Percentiles rank a stretch among this genome's conserved stretches.
These are phyloP conservation scores for Daphoenositta chrysoptera DNA, from an alignment of 2,113 vertebrate genomes.

Conservation along the genomic window DNA sequence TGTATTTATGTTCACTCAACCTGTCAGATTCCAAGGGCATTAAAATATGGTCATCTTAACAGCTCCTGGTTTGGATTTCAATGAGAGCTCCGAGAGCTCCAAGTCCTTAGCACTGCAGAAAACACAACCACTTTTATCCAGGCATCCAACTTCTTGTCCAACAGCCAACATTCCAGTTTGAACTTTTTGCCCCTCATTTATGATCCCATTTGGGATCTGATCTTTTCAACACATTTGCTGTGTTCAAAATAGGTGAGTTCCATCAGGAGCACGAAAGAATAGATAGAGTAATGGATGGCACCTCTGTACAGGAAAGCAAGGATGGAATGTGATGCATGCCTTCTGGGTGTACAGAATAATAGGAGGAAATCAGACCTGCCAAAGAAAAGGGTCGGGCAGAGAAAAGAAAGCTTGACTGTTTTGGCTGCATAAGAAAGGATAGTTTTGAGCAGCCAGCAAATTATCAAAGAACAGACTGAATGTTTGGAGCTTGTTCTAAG, in stretches of 20 bases:
- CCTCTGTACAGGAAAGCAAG: not conserved
- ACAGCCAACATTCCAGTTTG: not conserved
- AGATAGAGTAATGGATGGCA: not conserved
- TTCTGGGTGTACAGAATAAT: not conserved
- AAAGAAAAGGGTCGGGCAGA: not conserved
- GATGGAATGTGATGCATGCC: not conserved
- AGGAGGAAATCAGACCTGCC: conserved; percentile 7
- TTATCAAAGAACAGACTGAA: not conserved
- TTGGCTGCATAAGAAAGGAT: not conserved
- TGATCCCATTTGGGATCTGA: not conserved
- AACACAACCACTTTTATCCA: not conserved
- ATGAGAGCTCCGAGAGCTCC: not conserved
- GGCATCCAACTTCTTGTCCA: not conserved
- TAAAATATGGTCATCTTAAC: not conserved
- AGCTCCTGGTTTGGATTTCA: not conserved
- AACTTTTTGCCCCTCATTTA: not conserved
- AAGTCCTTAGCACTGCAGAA: not conserved
- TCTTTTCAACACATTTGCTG: not conserved
- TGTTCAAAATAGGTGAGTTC: not conserved
- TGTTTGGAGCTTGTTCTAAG: not conserved
- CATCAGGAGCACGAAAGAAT: not conserved
- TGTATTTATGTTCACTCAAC: not conserved
- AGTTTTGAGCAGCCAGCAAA: not conserved
- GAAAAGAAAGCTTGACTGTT: not conserved
- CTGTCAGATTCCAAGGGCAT: not conserved